A percentile compares a stretch with the other conserved stretches of the same genome.
Evolutionary conservation across 2,888 invertebrate genomes (phyloP).

Genomic region (Laspeyria flexula): DNA sequence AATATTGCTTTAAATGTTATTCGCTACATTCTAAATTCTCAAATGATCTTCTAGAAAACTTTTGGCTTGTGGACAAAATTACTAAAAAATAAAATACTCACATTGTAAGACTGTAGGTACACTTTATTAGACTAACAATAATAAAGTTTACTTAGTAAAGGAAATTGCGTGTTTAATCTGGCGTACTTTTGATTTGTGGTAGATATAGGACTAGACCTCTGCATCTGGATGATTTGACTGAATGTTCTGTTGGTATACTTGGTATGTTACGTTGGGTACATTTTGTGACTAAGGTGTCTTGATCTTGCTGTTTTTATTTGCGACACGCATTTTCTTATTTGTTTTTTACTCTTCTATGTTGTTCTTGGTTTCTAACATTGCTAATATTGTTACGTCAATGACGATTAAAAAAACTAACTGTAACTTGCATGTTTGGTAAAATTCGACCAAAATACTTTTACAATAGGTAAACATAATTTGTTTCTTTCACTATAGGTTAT

Average conservation of each 20-base stretch:
- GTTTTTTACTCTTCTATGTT: not conserved
- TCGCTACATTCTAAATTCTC: constrained; percentile 52
- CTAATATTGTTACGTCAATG: too few species aligned
- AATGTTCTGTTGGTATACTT: too few species aligned
- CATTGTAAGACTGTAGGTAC: constrained; percentile 16
- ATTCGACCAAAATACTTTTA: too few species aligned
- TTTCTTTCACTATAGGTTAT: too few species aligned
- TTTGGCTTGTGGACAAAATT: constrained; percentile 33
- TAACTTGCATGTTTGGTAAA: not conserved
- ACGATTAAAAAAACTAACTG: too few species aligned
- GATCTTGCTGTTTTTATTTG: constrained; percentile 16
- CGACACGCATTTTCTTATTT: constrained; percentile 27
- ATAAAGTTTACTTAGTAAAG: constrained; percentile 24
- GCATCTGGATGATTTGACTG: constrained; percentile 53
- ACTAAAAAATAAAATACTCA: constrained; percentile 14
- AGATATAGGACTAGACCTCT: constrained; percentile 12
- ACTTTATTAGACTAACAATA: constrained; percentile 40
- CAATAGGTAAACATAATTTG: too few species aligned
- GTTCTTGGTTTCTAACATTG: not conserved
- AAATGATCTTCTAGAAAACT: constrained; percentile 18
- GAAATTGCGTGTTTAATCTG: constrained; percentile 39
- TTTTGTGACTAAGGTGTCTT: constrained; percentile 61
- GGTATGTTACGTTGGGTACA: constrained; percentile 85
- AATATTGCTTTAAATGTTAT: constrained; percentile 66
- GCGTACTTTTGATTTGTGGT: constrained; percentile 5